Percentiles rank a stretch among this genome's conserved stretches.
Conservation (phyloP, 2,888 invertebrate genomes). For the Meteorus cinctellus region DNA sequence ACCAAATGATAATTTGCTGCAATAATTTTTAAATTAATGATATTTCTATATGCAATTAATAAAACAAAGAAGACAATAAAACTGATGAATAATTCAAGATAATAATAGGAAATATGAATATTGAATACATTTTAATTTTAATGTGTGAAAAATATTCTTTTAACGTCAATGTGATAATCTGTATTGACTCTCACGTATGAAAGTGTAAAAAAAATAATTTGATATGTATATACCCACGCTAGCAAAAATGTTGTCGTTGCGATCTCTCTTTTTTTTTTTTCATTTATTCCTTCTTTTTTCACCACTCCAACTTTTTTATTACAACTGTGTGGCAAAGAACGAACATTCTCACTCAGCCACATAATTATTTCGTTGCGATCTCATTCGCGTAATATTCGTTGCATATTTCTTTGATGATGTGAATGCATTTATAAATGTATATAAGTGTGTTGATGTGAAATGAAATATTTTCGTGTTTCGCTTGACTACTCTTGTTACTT, state of each 20-base stretch:
- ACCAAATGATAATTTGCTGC: too few species aligned
- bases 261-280: not conserved
- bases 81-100: constrained; percentile 1
- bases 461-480: constrained; percentile 30
- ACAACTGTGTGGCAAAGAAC: constrained; percentile 21
- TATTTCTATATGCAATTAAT: not conserved
- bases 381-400: constrained; percentile 37
- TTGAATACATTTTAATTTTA: constrained; percentile 15
- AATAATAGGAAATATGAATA: not conserved
- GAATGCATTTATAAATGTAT: not conserved
- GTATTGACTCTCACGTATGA: constrained; percentile 13
- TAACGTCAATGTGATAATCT: not conserved
- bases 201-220: not conserved
- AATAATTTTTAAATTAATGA: not conserved
- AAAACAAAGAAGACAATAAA: not conserved
- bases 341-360: not conserved
- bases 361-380: constrained; percentile 36
- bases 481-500: constrained; percentile 24
- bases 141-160: constrained; percentile 23
- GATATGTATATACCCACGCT: not conserved
- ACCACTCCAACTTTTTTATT: constrained; percentile 21
- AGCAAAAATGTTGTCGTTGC: too few species aligned
- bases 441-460: not conserved
- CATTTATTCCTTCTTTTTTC: not conserved
- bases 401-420: constrained; percentile 1